Percentiles rank a stretch among this genome's conserved stretches.
Conservation (phyloP, 2,888 invertebrate species). For the Macrophya alboannulata region DNA sequence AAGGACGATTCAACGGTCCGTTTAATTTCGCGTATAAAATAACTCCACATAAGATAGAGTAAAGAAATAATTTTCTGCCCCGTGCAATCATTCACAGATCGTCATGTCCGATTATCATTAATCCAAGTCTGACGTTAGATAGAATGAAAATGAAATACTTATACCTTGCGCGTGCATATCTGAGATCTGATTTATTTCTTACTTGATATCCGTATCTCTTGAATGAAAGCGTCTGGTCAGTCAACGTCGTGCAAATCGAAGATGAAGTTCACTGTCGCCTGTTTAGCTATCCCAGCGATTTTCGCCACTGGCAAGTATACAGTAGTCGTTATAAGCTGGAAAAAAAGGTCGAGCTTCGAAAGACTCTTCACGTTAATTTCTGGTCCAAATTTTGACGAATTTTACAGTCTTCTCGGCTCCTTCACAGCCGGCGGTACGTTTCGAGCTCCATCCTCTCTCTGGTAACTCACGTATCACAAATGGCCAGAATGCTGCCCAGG, state of each 20-base stretch:
- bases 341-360: neutral
- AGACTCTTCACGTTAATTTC: neutral
- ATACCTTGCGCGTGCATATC: neutral
- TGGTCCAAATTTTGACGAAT: neutral
- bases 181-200: neutral
- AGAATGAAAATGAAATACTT: neutral
- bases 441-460: neutral
- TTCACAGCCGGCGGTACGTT: neutral
- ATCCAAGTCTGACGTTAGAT: neutral
- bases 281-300: slow-evolving; percentile 20
- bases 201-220: neutral
- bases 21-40: too few relatives aligned
- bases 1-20: too few relatives aligned
- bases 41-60: too few relatives aligned
- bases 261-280: slow-evolving; percentile 24
- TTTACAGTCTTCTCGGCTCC: neutral
- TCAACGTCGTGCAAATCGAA: neutral
- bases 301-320: neutral
- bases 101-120: neutral
- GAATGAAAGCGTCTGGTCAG: neutral
- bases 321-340: neutral
- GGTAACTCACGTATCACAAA: slow-evolving; percentile 66
- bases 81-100: neutral
- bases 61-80: neutral
- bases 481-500: slow-evolving; percentile 73